phyloP scores from a whole-genome alignment of 2,888 invertebrate species.

The Eustalomyia histrio region DNA sequence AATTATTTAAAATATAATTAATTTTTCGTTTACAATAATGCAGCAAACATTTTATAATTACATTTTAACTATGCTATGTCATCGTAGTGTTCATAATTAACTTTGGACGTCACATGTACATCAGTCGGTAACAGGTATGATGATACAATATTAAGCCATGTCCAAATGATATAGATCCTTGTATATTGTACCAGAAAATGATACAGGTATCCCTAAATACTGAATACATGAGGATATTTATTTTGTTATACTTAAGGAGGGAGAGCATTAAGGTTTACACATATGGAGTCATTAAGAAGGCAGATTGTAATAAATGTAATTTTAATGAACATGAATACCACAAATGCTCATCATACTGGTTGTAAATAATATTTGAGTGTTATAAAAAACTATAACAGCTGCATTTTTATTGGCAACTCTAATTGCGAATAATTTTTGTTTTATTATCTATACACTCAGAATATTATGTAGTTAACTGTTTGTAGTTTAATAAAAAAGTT shows the following conservation, averaged over 20 bases:
- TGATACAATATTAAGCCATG: background rate
- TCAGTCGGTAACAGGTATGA: background rate
- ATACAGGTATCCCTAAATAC: too few species aligned
- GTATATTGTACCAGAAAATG: too few species aligned
- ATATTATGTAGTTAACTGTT: too few species aligned
- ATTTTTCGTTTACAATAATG: constrained; percentile 30
- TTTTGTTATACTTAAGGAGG: constrained; percentile 1
- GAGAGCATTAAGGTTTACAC: constrained; percentile 18
- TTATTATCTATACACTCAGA: background rate
- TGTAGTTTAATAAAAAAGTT: too few species aligned
- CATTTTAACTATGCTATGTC: constrained; percentile 60
- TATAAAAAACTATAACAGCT: constrained; percentile 46
- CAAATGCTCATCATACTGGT: constrained; percentile 57
- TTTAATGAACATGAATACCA: constrained; percentile 65
- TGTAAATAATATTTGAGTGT: constrained; percentile 55
- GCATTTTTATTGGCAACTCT: constrained; percentile 25
- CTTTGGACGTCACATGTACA: background rate
- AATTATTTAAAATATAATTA: constrained; percentile 56
- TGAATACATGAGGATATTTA: background rate
- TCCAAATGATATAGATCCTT: background rate
- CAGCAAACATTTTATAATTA: constrained; percentile 46
- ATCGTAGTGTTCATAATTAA: constrained; percentile 24
- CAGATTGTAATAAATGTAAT: constrained; percentile 64
- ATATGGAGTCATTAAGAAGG: constrained; percentile 45
- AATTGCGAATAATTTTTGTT: constrained; percentile 7